Evolutionary conservation across 2,888 invertebrate genomes (phyloP), one percentile per base, ranked within the genome.

Genomic region (Blastobasis lacticolella): DNA sequence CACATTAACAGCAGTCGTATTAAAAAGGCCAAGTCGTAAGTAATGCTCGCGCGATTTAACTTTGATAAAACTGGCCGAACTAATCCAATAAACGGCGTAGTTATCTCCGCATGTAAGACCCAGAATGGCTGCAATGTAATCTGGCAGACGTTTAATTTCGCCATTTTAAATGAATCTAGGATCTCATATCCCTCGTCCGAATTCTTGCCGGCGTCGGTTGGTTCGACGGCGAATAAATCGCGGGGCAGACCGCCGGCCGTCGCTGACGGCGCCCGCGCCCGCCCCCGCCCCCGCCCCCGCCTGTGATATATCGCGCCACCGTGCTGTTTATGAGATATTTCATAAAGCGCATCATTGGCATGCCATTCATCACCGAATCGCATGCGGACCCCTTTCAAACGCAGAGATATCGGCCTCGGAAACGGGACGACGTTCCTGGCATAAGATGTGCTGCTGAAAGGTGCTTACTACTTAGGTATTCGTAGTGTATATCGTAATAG

Each of bases 271-370:
- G 23, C 23, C 23, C 23, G 23, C 23, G 23, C 23, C 23, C 23
- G 23, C 23, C 23, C 23, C 23, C 23, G 23, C 23, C 23, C 76
- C 77, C 79, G 84, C 83, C 83, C 78, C 76, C 78, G 81, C 73
- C 70, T 64, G 71, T 86, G 85, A 87, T 85, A 83, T 85, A 87
- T 87, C 75, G 85, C 42, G 42, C 9, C 10, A 9, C 41, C 41
- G 65, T 54, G 55, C 72, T 86, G 82, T 85, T 83, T 84, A 83
- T 84, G 76, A 83, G 75, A 84, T 84, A 83, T 86, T 82, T 81
- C 82, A 85, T 84, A 83, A 76, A 75, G 61, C 62, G 71, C 71
- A 74, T 73, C 69, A 73, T 72, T 67, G 62, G 55, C 65, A 62
- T 59, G 63, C 75, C 78, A 76, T 85, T 81, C 77, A 78, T 84